Percentiles rank a stretch among this genome's conserved stretches.
Evolutionary conservation across 2,888 invertebrate species (phyloP).

Genomic region (Ophion costatus): DNA sequence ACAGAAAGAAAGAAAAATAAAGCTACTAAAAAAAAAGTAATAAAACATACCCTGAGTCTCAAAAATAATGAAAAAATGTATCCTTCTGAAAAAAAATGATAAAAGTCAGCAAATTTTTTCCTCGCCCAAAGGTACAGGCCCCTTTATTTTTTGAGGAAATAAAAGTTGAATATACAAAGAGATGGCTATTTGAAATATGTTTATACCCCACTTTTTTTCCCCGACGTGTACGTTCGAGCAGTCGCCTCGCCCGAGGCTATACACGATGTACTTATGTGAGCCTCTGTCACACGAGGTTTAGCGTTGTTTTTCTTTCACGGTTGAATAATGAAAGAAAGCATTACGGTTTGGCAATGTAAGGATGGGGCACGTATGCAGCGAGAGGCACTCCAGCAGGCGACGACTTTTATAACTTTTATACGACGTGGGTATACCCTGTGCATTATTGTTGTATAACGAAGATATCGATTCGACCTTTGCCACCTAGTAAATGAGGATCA

Average conservation of each 20-base stretch:
- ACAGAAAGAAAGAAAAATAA: too few relatives aligned
- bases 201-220: neutral
- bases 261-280: neutral
- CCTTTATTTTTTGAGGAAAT: too few relatives aligned
- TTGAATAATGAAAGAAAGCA: constrained; percentile 17
- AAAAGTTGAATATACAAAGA: neutral
- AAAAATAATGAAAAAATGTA: too few relatives aligned
- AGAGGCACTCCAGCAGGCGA: neutral
- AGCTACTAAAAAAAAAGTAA: too few relatives aligned
- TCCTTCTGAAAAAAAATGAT: too few relatives aligned
- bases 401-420: neutral
- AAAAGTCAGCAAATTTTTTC: too few relatives aligned
- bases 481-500: constrained; percentile 14
- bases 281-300: neutral
- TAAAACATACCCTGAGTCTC: too few relatives aligned
- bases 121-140: too few relatives aligned
- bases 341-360: neutral
- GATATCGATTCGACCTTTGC: constrained; percentile 47
- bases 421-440: neutral
- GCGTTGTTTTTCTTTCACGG: neutral
- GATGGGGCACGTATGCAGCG: neutral
- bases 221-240: neutral
- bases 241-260: neutral
- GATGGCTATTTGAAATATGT: neutral
- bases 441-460: constrained; percentile 28